Base-by-base conservation (phyloP, 2,797 vertebrate genomes). In the Antennarius maculatus region DNA sequence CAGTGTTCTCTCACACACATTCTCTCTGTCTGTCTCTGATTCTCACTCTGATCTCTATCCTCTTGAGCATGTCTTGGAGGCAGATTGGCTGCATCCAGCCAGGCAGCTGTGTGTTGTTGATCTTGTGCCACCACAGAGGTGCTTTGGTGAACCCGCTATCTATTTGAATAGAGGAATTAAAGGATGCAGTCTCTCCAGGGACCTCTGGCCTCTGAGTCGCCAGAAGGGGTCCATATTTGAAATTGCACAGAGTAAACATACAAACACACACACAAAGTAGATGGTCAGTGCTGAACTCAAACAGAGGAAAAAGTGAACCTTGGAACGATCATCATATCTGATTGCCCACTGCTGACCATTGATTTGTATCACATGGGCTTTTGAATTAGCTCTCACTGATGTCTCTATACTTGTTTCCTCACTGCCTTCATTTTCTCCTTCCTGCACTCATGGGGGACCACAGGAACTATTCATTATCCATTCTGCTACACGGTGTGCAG, bases 101-200 rank as follows among this genome's bases (percentile, higher is more conserved):
- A 87, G 80, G 71, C 87, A 86, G 84, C 83, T 86, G 82, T 79
- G 74, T 80, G 83, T 67, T 80, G 71, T 75, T 89, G 87, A 84
- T 86, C 66, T 55, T 69, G 59, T 81, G 84, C 88, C 87, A 84
- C 74, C 59, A 9, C 61, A 75, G 66, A 68, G 71, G 59, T 54
- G 46, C 75, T 84, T 71, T 69, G 66, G 77, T 75, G 72, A 77
- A 77, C 78, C 74, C 16, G 43, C 71, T 50, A 73, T 88, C 74
- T 79, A 74, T 87, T 87, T 88, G 84, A 83, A 85, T 83, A 81
- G 76, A 84, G 79, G 84, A 88, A 88, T 88, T 86, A 89, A 69
- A 80, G 77, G 76, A 71, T 60, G 69, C 69, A 48, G 50, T 71
- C 71, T 80, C 77, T 82, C 69, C 68, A 57, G 61, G 74, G 85